Percentiles rank a stretch among this genome's conserved stretches.
Conservation (phyloP, 2,888 invertebrate genomes). For the Chironomus tentans region DNA sequence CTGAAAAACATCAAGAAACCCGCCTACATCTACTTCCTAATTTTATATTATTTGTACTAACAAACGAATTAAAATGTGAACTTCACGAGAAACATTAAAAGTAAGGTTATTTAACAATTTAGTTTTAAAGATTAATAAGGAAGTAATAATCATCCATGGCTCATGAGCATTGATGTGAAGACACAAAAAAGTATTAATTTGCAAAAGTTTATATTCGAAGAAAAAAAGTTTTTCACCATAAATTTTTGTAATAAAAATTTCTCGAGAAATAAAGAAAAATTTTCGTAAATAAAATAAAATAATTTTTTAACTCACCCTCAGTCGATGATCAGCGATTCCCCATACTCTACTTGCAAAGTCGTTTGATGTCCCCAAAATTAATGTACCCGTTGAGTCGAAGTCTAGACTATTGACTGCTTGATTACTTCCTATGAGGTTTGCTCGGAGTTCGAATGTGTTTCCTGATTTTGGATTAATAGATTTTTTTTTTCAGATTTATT, state of each 20-base stretch:
- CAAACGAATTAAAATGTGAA: too few species aligned
- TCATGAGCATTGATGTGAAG: conserved; percentile 19
- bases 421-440: conserved; percentile 84
- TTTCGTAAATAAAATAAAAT: neutral
- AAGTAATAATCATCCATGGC: neutral
- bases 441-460: conserved; percentile 56
- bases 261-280: neutral
- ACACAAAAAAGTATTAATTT: neutral
- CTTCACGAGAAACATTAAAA: neutral
- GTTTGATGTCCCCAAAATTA: conserved; percentile 86
- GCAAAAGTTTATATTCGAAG: neutral
- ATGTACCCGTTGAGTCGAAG: conserved; percentile 82
- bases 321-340: conserved; percentile 82
- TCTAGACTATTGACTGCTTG: conserved; percentile 94
- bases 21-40: too few species aligned
- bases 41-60: too few species aligned
- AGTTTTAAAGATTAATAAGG: neutral
- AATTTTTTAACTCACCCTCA: conserved; percentile 60
- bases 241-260: too few species aligned
- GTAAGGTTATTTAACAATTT: conserved; percentile 14
- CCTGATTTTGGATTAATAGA: conserved; percentile 43
- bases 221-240: neutral
- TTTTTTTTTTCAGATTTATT: neutral
- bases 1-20: neutral
- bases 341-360: conserved; percentile 96